Percentiles rank a stretch among this genome's conserved stretches.
phyloP scores from a whole-genome alignment of 2,113 vertebrate species.

The Danionella cerebrum region DNA sequence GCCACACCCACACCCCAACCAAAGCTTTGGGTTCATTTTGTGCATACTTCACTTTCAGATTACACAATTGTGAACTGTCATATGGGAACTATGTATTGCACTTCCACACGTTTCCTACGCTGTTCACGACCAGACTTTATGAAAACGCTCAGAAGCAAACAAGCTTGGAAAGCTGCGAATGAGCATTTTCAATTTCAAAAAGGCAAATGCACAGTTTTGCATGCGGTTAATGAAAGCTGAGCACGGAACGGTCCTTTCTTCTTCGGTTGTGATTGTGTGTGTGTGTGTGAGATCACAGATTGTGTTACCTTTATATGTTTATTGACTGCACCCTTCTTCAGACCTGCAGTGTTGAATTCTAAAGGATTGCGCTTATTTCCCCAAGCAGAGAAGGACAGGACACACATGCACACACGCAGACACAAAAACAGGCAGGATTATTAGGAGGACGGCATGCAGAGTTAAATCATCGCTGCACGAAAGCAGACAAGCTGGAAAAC shows the following conservation, averaged over 20 bases:
- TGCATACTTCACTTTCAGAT: too few relatives aligned
- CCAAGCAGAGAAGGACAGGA: conserved; percentile 75
- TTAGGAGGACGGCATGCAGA: conserved; percentile 36
- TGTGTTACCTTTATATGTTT: conserved; percentile 86
- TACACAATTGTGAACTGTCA: too few relatives aligned
- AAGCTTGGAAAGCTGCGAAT: too few relatives aligned
- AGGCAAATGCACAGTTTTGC: neutral
- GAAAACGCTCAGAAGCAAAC: too few relatives aligned
- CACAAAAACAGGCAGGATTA: conserved; percentile 43
- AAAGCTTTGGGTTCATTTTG: too few relatives aligned
- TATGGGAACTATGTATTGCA: too few relatives aligned
- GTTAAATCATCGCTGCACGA: conserved; percentile 28
- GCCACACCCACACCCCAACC: too few relatives aligned
- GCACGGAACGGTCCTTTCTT: neutral
- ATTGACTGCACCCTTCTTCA: conserved; percentile 86
- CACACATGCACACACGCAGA: conserved; percentile 28
- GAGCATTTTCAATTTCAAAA: too few relatives aligned
- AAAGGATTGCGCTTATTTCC: conserved; percentile 87
- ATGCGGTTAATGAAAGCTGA: conserved; percentile 3
- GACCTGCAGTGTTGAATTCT: conserved; percentile 84
- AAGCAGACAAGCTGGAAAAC: neutral
- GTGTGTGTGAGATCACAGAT: neutral
- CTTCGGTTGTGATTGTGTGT: neutral
- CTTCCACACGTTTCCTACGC: too few relatives aligned
- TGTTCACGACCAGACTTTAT: too few relatives aligned